These are phyloP conservation scores for Meteorus colon DNA, from an alignment of 2,888 invertebrate species.

Conservation along the genomic window DNA sequence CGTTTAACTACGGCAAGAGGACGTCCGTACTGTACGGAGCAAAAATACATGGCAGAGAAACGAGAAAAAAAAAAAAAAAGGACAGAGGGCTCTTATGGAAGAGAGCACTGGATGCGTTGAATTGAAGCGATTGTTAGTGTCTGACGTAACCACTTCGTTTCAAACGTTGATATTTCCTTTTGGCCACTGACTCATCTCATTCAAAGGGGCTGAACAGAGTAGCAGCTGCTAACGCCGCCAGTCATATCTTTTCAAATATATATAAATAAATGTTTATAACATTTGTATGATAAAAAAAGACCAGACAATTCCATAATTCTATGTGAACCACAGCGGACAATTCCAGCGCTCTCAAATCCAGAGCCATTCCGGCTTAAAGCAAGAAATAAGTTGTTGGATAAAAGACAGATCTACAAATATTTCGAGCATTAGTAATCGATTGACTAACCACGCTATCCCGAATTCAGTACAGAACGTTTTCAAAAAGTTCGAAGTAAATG, in stretches of 20 bases:
- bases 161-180: slow-evolving; percentile 55
- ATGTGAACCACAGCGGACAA: no score
- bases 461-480: no score
- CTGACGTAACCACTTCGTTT: slow-evolving; percentile 60
- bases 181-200: slow-evolving; percentile 35
- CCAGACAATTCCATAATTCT: background rate
- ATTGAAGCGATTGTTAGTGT: slow-evolving; percentile 52
- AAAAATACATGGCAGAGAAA: background rate
- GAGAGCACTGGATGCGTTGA: slow-evolving; percentile 43
- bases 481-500: no score
- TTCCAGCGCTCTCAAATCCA: no score
- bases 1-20: slow-evolving; percentile 1
- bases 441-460: no score
- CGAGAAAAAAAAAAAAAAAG: slow-evolving; percentile 1
- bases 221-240: background rate
- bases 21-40: background rate
- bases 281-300: background rate
- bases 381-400: no score
- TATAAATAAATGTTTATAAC: background rate
- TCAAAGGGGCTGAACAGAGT: background rate
- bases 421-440: no score
- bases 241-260: background rate
- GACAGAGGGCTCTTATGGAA: slow-evolving; percentile 36
- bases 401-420: no score
- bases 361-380: no score